phyloP scores from a whole-genome alignment of 2,113 vertebrate genomes.

The Alces alces region DNA sequence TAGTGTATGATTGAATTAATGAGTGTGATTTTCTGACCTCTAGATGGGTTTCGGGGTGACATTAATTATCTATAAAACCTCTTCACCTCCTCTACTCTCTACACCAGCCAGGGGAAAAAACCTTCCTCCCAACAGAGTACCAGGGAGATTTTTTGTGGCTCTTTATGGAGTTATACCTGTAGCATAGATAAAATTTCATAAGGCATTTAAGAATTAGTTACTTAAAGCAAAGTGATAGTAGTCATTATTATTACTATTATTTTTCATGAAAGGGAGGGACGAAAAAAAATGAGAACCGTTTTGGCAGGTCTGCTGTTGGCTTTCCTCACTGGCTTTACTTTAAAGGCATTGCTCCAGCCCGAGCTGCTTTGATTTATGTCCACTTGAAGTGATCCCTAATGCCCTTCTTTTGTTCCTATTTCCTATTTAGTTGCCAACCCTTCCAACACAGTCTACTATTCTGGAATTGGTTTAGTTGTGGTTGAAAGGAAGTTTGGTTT shows the following conservation, averaged over 20 bases:
- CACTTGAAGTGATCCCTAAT: constrained; percentile 36
- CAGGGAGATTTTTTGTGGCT: background rate
- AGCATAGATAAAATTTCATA: constrained; percentile 3
- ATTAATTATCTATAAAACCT: background rate
- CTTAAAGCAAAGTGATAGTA: constrained; percentile 28
- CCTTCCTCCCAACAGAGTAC: background rate
- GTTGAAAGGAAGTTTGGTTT: constrained; percentile 39
- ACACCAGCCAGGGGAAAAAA: background rate
- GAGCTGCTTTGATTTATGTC: constrained; percentile 62
- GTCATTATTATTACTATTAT: background rate
- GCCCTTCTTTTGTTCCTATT: constrained; percentile 43
- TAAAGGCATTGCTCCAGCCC: constrained; percentile 35
- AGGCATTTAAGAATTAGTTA: constrained; percentile 7
- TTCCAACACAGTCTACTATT: constrained; percentile 45
- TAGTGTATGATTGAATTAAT: constrained; percentile 32
- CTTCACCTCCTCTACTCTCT: background rate
- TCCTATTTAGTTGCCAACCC: constrained; percentile 37
- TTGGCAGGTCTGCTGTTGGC: background rate
- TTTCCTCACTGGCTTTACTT: constrained; percentile 50
- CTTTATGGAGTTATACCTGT: background rate
- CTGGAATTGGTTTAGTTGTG: constrained; percentile 34
- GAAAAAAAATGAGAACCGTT: background rate
- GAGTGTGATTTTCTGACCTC: constrained; percentile 16
- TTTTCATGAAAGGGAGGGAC: background rate
- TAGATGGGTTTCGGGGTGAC: background rate